Conservation (phyloP, 2,113 vertebrate genomes). For the Regulus satrapa region DNA sequence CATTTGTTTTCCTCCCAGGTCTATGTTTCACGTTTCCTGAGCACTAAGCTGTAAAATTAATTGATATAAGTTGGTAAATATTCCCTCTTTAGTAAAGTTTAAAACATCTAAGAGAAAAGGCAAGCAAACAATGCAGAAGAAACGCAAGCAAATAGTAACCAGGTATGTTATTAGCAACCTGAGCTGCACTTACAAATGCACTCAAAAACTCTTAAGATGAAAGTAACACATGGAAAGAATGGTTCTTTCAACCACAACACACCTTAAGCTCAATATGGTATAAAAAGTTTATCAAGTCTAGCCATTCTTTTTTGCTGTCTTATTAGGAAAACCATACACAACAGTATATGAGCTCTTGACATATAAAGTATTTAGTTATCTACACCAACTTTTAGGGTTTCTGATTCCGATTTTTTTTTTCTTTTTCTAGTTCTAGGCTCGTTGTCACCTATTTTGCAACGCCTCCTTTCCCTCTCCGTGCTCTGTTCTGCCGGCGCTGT, state of each 20-base stretch:
- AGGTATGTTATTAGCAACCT: fast-evolving
- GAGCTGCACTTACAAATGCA: neutral
- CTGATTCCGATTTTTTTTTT: neutral
- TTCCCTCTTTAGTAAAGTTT: neutral
- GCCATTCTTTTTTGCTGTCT: neutral
- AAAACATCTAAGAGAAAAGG: neutral
- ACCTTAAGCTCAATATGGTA: neutral
- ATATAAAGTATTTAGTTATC: neutral
- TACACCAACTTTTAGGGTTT: neutral
- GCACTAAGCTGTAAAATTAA: neutral
- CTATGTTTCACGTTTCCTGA: neutral
- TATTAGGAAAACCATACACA: neutral
- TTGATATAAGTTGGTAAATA: neutral
- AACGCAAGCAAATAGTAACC: neutral
- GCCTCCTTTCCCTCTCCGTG: too few species aligned
- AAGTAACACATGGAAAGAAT: neutral
- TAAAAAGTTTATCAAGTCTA: neutral
- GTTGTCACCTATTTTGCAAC: fast-evolving
- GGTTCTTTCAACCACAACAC: fast-evolving
- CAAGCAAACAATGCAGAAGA: neutral
- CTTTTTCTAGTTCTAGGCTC: neutral
- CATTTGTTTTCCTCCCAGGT: neutral
- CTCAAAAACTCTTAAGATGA: neutral
- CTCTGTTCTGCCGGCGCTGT: fast-evolving
- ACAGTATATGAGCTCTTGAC: fast-evolving